Evolutionary conservation across 2,888 invertebrate genomes (phyloP).

Genomic region (Lutraria lutraria): DNA sequence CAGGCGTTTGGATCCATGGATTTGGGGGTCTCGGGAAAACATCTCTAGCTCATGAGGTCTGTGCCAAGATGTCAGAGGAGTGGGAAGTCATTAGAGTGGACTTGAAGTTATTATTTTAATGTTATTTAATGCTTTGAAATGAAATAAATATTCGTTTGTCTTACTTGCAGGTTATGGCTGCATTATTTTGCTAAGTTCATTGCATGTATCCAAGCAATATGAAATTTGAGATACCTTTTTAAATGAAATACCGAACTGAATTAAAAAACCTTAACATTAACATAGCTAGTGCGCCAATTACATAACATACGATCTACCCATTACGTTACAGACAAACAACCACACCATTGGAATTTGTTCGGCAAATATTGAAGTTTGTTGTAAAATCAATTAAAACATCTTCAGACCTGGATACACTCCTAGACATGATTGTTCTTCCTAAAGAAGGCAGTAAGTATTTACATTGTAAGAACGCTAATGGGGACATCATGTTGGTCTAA

Average conservation of each 20-base stretch:
- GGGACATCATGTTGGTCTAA: not conserved
- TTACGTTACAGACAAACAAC: not conserved
- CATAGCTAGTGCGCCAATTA: not conserved
- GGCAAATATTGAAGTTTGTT: not conserved
- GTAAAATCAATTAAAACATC: not conserved
- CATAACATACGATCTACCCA: not conserved
- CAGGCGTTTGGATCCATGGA: constrained; percentile 39
- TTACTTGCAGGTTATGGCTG: not conserved
- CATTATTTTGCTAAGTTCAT: not conserved
- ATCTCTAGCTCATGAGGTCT: constrained; percentile 27
- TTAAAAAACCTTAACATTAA: not conserved
- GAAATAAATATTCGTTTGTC: not conserved
- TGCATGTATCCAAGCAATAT: not conserved
- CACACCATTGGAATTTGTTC: not conserved
- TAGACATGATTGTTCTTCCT: not conserved
- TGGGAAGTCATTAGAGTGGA: not conserved
- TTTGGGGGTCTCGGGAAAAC: constrained; percentile 42
- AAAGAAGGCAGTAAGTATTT: not conserved
- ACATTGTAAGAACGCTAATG: not conserved
- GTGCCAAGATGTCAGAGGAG: not conserved
- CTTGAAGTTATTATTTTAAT: not conserved
- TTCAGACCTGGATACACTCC: not conserved
- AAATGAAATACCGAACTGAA: not conserved
- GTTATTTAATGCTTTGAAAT: not conserved
- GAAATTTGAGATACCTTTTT: not conserved